These are phyloP conservation scores for Myotis myotis DNA, from an alignment of 2,797 vertebrate genomes.

Conservation along the genomic window DNA sequence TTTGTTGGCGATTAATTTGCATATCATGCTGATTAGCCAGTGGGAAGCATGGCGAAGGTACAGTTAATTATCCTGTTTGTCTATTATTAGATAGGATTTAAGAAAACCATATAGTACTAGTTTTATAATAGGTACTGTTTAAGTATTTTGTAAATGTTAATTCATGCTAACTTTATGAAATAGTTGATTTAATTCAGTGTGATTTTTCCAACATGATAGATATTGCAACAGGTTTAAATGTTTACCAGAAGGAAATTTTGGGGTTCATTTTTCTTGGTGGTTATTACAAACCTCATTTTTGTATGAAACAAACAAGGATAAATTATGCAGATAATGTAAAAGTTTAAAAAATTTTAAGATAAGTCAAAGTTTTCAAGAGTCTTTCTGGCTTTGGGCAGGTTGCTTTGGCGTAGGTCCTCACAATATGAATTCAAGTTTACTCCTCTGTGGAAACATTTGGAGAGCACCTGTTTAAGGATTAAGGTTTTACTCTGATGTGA, in stretches of 20 bases:
- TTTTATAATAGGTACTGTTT: not conserved
- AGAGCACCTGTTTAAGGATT: no score
- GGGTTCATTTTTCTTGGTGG: not conserved
- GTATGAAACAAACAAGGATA: not conserved
- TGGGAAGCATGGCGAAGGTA: no score
- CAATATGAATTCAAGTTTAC: not conserved
- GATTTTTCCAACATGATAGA: not conserved
- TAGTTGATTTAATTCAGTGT: not conserved
- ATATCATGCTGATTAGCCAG: no score
- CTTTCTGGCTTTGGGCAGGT: not conserved
- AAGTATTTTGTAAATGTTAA: conserved; percentile 31
- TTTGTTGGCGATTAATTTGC: no score
- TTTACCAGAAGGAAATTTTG: not conserved
- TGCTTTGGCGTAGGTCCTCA: not conserved
- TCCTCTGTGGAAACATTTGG: not conserved
- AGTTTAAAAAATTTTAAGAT: not conserved
- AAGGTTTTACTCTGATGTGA: no score
- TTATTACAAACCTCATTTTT: not conserved
- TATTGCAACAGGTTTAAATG: not conserved
- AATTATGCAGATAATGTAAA: not conserved
- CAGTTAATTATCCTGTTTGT: no score
- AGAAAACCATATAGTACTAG: not conserved
- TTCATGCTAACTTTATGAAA: not conserved
- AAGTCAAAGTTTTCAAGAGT: not conserved
- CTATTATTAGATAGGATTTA: not conserved